These are phyloP conservation scores for Patella depressa DNA, from an alignment of 2,888 invertebrate genomes.

Conservation along the genomic window DNA sequence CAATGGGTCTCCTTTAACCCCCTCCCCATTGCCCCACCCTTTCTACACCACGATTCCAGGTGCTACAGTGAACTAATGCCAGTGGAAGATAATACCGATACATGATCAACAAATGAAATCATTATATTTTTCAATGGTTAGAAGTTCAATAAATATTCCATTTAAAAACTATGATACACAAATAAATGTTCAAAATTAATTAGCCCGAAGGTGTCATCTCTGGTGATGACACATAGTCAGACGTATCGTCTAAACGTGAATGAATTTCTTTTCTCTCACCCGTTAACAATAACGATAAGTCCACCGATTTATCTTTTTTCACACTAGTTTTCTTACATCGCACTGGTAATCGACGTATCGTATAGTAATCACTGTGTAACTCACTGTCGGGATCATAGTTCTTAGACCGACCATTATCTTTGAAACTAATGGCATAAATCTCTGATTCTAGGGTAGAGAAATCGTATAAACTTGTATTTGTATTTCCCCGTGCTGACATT, in stretches of 20 bases:
- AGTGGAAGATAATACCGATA: too few species aligned
- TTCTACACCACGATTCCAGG: too few species aligned
- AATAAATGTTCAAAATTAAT: too few species aligned
- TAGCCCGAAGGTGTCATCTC: too few species aligned
- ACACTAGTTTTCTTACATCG: neutral
- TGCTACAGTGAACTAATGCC: too few species aligned
- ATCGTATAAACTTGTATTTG: neutral
- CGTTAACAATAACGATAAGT: neutral
- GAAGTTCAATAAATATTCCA: too few species aligned
- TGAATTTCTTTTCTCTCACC: neutral
- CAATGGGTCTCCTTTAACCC: too few species aligned
- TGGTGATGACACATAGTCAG: too few species aligned
- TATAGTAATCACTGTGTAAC: slow-evolving; percentile 43
- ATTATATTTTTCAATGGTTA: too few species aligned
- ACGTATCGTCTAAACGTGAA: neutral
- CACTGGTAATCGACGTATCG: slow-evolving; percentile 33
- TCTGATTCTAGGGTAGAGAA: neutral
- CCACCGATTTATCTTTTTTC: neutral
- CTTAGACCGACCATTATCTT: neutral
- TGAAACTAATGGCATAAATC: neutral
- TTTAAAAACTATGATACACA: too few species aligned
- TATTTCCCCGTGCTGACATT: neutral
- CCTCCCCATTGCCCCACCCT: too few species aligned
- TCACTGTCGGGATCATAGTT: slow-evolving; percentile 41
- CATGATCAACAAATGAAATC: too few species aligned